Conservation (phyloP, 2,888 invertebrate genomes). For the Abscondita cerata region DNA sequence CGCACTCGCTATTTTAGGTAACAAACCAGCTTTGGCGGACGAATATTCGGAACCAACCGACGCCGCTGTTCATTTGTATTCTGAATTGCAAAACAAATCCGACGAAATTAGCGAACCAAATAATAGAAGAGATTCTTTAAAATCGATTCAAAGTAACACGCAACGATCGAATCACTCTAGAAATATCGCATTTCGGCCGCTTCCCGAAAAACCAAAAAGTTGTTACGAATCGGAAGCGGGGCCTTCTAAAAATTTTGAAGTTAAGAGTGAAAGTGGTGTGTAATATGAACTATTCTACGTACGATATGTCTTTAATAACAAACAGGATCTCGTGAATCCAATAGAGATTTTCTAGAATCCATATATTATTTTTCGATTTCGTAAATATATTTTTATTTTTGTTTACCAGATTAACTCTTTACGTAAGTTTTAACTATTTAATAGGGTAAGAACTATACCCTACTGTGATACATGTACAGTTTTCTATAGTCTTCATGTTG, state of each 20-base stretch:
- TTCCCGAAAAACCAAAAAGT: conserved; percentile 68
- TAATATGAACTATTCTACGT: not conserved
- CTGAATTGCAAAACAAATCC: conserved; percentile 60
- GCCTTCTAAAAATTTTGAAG: conserved; percentile 34
- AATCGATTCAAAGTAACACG: conserved; percentile 26
- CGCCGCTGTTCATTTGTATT: conserved; percentile 63
- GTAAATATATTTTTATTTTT: conserved; percentile 11
- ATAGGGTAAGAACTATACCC: conserved; percentile 24
- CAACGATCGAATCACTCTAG: conserved; percentile 53
- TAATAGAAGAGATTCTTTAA: conserved; percentile 42
- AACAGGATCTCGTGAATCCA: not conserved
- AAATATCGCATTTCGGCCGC: conserved; percentile 72
- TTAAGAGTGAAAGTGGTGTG: not conserved
- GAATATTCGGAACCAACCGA: conserved; percentile 67
- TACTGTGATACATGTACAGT: conserved; percentile 37
- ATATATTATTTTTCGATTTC: not conserved
- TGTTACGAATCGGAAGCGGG: conserved; percentile 38
- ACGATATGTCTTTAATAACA: not conserved
- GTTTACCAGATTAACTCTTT: conserved; percentile 2
- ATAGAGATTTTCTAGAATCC: not conserved
- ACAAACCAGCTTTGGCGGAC: conserved; percentile 55
- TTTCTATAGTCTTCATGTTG: conserved; percentile 30
- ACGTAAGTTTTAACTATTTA: conserved; percentile 16
- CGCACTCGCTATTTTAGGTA: conserved; percentile 40
- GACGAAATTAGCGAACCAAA: conserved; percentile 32